phyloP scores from a whole-genome alignment of 1,140 invertebrate species.

The Alviniconcha marisindica region DNA sequence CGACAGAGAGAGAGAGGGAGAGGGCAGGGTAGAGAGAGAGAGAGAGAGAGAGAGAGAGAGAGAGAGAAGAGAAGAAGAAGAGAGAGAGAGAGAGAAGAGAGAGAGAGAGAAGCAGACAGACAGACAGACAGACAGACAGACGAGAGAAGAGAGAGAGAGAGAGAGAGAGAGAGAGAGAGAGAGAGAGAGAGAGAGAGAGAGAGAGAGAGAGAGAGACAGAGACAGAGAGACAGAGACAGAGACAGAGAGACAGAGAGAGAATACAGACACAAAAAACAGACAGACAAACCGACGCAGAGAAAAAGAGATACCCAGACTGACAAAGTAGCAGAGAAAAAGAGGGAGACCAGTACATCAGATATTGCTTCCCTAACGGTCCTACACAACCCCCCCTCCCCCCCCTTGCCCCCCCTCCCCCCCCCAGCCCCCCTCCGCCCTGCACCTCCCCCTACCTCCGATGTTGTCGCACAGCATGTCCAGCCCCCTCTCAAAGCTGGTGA shows the following conservation, averaged over 20 bases:
- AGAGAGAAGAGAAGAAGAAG: not conserved
- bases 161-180: conserved; percentile 35
- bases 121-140: not conserved
- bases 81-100: not conserved
- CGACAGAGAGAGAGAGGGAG: not conserved
- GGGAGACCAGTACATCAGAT: too few species aligned
- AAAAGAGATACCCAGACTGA: not conserved
- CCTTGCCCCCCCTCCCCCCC: too few species aligned
- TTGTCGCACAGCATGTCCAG: conserved; percentile 46
- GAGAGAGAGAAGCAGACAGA: not conserved
- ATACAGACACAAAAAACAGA: not conserved
- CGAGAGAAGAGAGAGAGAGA: not conserved
- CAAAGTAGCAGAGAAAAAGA: too few species aligned
- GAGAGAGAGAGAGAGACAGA: conserved; percentile 15
- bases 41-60: not conserved
- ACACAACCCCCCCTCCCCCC: too few species aligned
- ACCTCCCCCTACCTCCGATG: conserved; percentile 26
- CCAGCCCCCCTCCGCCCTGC: too few species aligned
- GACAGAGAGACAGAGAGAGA: not conserved
- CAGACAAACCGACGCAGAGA: not conserved
- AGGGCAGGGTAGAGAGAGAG: not conserved
- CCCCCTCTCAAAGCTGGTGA: conserved; percentile 43
- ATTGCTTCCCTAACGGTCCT: too few species aligned
- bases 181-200: conserved; percentile 41
- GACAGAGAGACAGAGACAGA: not conserved